Evolutionary conservation across 2,113 vertebrate species (phyloP), one percentile per base, ranked within the genome.

Genomic region (Fulmarus glacialis): DNA sequence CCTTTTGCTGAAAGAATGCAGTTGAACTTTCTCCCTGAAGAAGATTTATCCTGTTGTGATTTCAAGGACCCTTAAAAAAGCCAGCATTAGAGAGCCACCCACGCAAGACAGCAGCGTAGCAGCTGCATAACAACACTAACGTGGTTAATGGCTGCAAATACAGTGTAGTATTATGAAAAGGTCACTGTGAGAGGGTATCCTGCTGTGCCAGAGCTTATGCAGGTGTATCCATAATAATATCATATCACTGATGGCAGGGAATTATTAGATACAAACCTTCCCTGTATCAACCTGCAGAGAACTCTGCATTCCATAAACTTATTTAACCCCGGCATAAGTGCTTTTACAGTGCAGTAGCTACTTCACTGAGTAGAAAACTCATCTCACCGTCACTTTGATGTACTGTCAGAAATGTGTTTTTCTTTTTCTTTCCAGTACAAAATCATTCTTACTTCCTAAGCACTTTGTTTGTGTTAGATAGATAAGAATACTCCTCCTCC

Each of bases 11-110:
- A 95, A 97, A 95, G 90, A 98, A 96, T 94, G 96, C 94, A 95
- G 95, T 64, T 98, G 91, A 94, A 94, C 94, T 92, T 96, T 95
- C 95, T 93, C 95, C 93, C 95, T 66, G 75, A 95, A 94, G 89
- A 94, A 96, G 95, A 95, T 91, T 97, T 97, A 93, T 97, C 93
- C 91, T 97, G 96, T 97, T 98, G 95, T 97, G 96, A 97, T 98
- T 98, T 98, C 97, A 97, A 84, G 96, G 94, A 97, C 91, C 92
- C 97, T 93, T 92, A 60, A 81, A 94, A 71, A 97, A 93, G 63
- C 62, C 96, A 93, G 85, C 62, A 14, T 59, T 92, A 90, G 93
- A 86, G 60, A 96, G 83, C 96, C 90, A 95, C 96, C 97, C 81
- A 90, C 94, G 9, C 80, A 91, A 93, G 91, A 96, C 36, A 97